phyloP scores from a whole-genome alignment of 2,113 vertebrate genomes.

The Charina bottae region DNA sequence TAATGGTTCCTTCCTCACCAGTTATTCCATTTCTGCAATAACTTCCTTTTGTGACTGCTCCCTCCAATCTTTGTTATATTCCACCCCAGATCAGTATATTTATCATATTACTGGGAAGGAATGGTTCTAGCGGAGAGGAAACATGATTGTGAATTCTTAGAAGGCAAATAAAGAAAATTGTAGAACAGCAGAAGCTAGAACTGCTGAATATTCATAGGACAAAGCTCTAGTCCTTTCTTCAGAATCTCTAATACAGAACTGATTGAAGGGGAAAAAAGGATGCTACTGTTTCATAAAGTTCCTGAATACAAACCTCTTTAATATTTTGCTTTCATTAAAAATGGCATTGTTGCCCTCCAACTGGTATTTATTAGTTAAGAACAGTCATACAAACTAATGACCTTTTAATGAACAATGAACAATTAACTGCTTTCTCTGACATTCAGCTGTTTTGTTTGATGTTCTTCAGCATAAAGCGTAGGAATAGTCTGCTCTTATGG shows the following conservation, averaged over 20 bases:
- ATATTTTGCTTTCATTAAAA: constrained; percentile 35
- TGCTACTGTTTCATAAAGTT: not conserved
- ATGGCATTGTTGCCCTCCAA: constrained; percentile 13
- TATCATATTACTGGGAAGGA: constrained; percentile 26
- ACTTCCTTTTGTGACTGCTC: not conserved
- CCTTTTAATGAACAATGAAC: constrained; percentile 40
- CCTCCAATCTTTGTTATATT: constrained; percentile 6
- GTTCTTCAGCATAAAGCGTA: not conserved
- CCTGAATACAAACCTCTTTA: constrained; percentile 30
- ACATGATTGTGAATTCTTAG: constrained; percentile 31
- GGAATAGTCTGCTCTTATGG: not conserved
- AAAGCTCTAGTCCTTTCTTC: constrained; percentile 41
- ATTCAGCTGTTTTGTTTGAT: constrained; percentile 23
- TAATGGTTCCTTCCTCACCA: not conserved
- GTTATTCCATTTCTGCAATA: constrained; percentile 38
- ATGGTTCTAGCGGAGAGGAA: constrained; percentile 31
- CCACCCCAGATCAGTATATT: constrained; percentile 19
- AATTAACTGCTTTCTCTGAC: constrained; percentile 22
- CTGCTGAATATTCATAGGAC: constrained; percentile 45
- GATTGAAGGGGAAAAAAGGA: not conserved
- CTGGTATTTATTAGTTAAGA: constrained; percentile 50
- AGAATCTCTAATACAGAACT: not conserved
- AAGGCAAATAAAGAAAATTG: not conserved
- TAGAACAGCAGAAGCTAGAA: constrained; percentile 36
- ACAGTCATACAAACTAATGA: constrained; percentile 30